A percentile compares a stretch with the other conserved stretches of the same genome.
Conservation (phyloP, 2,797 vertebrate species). For the Labroides dimidiatus region DNA sequence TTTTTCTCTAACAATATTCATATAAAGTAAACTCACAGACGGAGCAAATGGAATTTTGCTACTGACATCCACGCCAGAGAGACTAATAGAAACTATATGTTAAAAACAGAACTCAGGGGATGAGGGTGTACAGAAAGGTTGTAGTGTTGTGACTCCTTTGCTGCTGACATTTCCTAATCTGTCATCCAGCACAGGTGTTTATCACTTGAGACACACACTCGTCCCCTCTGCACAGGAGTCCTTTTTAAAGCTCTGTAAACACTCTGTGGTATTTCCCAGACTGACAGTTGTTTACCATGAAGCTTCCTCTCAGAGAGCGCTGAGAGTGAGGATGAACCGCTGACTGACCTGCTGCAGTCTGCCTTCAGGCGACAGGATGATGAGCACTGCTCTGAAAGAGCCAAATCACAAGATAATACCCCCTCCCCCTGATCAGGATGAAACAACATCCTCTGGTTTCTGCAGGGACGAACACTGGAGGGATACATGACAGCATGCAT, state of each 20-base stretch:
- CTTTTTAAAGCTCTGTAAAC: slow-evolving; percentile 19
- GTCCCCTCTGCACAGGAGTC: slow-evolving; percentile 9
- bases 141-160: background rate
- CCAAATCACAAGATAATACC: background rate
- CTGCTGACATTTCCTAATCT: slow-evolving; percentile 2
- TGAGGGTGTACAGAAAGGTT: background rate
- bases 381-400: background rate
- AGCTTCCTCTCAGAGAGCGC: slow-evolving; percentile 5
- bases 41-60: too few species aligned
- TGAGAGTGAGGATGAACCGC: slow-evolving; percentile 3
- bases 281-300: slow-evolving; percentile 31
- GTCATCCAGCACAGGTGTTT: background rate
- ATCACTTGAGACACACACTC: slow-evolving; percentile 18
- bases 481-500: background rate
- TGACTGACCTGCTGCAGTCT: slow-evolving; percentile 31
- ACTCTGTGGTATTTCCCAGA: slow-evolving; percentile 1
- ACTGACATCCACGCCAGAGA: too few species aligned
- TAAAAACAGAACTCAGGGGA: background rate
- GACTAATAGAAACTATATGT: too few species aligned
- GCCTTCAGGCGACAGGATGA: slow-evolving; percentile 27
- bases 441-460: background rate
- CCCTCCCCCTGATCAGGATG: background rate
- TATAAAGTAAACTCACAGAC: too few species aligned
- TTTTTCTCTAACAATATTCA: too few species aligned
- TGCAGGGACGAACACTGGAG: background rate